phyloP scores from a whole-genome alignment of 2,113 vertebrate species.

The Hippolais icterina region DNA sequence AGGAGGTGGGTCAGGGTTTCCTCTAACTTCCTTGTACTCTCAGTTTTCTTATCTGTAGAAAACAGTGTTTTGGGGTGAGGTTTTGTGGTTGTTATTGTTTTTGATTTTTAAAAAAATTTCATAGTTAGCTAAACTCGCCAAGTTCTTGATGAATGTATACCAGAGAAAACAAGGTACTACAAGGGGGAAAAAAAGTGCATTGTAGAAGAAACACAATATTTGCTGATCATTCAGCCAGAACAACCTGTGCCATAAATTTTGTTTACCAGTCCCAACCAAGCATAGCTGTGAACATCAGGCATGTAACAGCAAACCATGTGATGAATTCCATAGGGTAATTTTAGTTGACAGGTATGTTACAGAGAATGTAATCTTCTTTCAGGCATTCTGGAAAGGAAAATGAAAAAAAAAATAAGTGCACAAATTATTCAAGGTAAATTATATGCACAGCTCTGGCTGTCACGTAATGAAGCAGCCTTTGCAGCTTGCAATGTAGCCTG shows the following conservation, averaged over 20 bases:
- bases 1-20: background rate
- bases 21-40: background rate
- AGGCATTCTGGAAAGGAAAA: background rate
- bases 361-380: background rate
- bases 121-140: background rate
- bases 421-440: background rate
- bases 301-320: background rate
- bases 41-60: background rate
- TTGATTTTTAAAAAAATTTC: background rate
- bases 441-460: background rate
- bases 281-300: background rate
- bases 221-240: background rate
- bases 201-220: background rate
- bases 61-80: accelerated
- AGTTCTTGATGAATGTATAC: background rate
- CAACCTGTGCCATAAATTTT: background rate
- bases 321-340: background rate
- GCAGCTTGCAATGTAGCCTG: background rate
- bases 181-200: accelerated
- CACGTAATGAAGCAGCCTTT: background rate
- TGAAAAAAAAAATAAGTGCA: background rate
- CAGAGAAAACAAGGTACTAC: background rate
- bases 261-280: background rate
- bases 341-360: background rate
- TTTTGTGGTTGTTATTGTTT: background rate